These are phyloP conservation scores for Rhopalosiphum nymphaeae DNA, from an alignment of 2,888 invertebrate genomes.

Conservation along the genomic window DNA sequence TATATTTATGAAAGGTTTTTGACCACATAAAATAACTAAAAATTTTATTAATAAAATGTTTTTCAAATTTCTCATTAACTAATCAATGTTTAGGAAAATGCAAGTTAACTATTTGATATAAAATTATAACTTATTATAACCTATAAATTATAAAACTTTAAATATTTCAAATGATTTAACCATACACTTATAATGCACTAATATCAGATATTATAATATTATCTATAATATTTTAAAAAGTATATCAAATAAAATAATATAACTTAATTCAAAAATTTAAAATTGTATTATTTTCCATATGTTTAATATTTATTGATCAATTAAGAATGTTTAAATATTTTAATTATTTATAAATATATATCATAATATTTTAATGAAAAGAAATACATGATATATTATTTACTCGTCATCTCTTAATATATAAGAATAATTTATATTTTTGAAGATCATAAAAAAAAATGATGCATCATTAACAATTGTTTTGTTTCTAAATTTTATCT, in stretches of 20 bases:
- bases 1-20: background rate
- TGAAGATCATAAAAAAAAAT: background rate
- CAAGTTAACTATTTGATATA: background rate
- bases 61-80: background rate
- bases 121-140: background rate
- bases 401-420: background rate
- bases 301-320: background rate
- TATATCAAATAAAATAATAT: background rate
- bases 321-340: background rate
- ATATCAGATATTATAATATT: background rate
- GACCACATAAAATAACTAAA: background rate
- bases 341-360: background rate
- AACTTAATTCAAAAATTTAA: background rate
- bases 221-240: background rate
- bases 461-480: background rate
- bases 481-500: background rate
- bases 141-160: background rate
- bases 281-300: background rate
- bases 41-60: background rate
- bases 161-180: background rate
- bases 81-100: background rate
- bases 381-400: background rate
- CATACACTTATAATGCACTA: background rate
- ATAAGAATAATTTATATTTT: background rate
- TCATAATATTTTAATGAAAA: background rate